Conservation (phyloP, 2,113 vertebrate genomes). For the Thamnaconus septentrionalis region DNA sequence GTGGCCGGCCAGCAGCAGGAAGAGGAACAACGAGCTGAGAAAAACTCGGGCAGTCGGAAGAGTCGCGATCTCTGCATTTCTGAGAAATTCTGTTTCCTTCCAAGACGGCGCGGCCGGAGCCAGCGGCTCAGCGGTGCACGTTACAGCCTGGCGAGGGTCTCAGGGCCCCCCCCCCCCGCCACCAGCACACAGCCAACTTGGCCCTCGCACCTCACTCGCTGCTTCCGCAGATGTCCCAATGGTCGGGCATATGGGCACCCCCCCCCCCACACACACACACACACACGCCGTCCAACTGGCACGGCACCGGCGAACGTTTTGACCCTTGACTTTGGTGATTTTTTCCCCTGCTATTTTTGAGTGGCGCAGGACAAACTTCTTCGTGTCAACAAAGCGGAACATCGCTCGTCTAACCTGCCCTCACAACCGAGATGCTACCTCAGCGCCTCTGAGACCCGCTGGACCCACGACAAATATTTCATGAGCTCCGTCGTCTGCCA, state of each 20-base stretch:
- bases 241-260: slow-evolving; percentile 27
- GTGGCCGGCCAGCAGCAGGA: too few relatives aligned
- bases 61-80: slow-evolving; percentile 15
- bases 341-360: slow-evolving; percentile 12
- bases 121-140: slow-evolving; percentile 55
- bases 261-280: too few relatives aligned
- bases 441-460: background rate
- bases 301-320: slow-evolving; percentile 12
- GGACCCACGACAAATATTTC: slow-evolving; percentile 28
- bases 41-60: too few relatives aligned
- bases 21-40: too few relatives aligned
- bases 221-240: slow-evolving; percentile 64
- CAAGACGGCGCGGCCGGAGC: slow-evolving; percentile 15
- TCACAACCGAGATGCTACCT: slow-evolving; percentile 9
- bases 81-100: slow-evolving; percentile 10
- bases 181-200: slow-evolving; percentile 61
- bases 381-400: slow-evolving; percentile 2
- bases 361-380: background rate
- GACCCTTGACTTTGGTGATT: slow-evolving; percentile 9
- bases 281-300: slow-evolving; percentile 20
- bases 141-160: slow-evolving; percentile 52
- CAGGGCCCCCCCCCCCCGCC: slow-evolving; percentile 35
- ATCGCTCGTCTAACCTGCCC: slow-evolving; percentile 19
- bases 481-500: slow-evolving; percentile 15
- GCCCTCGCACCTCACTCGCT: slow-evolving; percentile 41